Conservation (phyloP, 2,888 invertebrate species). For the Eupithecia pulchellata region DNA sequence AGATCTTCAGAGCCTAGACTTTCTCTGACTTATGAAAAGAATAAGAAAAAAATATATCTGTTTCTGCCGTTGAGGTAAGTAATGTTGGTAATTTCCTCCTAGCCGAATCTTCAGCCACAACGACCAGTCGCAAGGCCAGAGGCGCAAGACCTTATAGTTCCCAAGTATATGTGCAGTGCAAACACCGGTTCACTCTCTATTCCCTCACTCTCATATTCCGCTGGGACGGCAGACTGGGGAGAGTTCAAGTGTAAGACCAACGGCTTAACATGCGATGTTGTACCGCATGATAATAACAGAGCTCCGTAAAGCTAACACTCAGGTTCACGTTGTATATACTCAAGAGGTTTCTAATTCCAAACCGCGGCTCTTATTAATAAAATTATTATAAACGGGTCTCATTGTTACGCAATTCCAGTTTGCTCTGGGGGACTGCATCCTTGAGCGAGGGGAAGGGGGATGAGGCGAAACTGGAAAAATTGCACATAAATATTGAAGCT, state of each 20-base stretch:
- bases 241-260: no score
- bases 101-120: no score
- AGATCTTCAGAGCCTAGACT: no score
- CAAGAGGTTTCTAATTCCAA: constrained; percentile 34
- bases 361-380: constrained; percentile 53
- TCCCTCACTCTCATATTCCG: no score
- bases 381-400: constrained; percentile 72
- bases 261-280: no score
- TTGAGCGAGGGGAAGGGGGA: constrained; percentile 66
- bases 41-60: not conserved
- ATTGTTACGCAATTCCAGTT: constrained; percentile 76
- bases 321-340: not conserved
- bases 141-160: no score
- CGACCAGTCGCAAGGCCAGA: no score
- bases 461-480: constrained; percentile 76
- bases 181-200: no score
- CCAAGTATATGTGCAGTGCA: no score
- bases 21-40: not conserved
- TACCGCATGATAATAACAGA: not conserved
- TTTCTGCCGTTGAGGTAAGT: not conserved
- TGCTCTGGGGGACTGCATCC: constrained; percentile 75
- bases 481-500: constrained; percentile 86
- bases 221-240: no score
- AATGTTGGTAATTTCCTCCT: no score
- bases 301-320: not conserved